Percentiles rank a stretch among this genome's conserved stretches.
Evolutionary conservation across 2,888 invertebrate species (phyloP).

Genomic region (Drosophila mimetica): DNA sequence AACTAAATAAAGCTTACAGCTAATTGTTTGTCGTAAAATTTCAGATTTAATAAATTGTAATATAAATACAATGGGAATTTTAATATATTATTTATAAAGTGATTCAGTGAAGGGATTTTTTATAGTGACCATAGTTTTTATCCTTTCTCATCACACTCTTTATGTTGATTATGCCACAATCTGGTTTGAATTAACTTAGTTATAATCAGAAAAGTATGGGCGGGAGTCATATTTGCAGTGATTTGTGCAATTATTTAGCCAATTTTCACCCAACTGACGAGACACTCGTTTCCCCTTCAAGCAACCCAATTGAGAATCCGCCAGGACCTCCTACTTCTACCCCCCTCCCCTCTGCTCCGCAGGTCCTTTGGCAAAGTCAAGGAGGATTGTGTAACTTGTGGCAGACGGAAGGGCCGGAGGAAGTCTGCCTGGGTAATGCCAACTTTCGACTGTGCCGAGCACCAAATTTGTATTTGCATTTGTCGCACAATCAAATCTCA

Average conservation of each 20-base stretch:
- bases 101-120: no score
- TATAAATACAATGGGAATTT: background rate
- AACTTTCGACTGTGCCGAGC: conserved; percentile 38
- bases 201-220: background rate
- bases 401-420: conserved; percentile 21
- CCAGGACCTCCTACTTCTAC: conserved; percentile 13
- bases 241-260: conserved; percentile 31
- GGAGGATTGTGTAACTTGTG: conserved; percentile 52
- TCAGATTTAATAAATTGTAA: no score
- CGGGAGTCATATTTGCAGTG: conserved; percentile 13
- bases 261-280: conserved; percentile 35
- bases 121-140: no score
- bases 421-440: conserved; percentile 38
- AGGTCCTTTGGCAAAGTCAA: conserved; percentile 40
- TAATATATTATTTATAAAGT: no score
- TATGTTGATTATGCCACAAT: background rate
- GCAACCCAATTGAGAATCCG: conserved; percentile 28
- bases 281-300: conserved; percentile 34
- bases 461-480: conserved; percentile 48
- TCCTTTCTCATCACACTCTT: background rate
- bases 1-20: background rate
- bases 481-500: conserved; percentile 50
- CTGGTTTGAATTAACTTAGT: conserved; percentile 5
- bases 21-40: background rate
- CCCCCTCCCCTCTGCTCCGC: background rate